Conservation (phyloP, 2,113 vertebrate species). For the Seriola dumerili region DNA sequence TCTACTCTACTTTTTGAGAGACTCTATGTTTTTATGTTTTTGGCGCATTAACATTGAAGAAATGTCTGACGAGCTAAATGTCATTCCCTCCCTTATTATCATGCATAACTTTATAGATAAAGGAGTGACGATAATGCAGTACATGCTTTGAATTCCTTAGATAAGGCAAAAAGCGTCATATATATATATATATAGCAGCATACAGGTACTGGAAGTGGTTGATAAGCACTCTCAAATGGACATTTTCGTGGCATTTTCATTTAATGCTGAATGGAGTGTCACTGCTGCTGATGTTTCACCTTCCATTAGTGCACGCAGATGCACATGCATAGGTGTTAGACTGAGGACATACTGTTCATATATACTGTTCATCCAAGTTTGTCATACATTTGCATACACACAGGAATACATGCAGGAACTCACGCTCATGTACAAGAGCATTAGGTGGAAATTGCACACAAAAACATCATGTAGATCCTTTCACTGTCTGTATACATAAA, state of each 20-base stretch:
- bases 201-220: neutral
- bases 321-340: neutral
- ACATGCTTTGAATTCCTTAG: too few species aligned
- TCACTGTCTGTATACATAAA: neutral
- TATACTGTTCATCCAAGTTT: neutral
- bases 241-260: neutral
- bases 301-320: neutral
- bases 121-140: too few species aligned
- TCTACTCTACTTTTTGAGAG: too few species aligned
- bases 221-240: neutral
- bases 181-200: too few species aligned
- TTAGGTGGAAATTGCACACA: neutral
- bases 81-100: too few species aligned
- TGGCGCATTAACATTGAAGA: too few species aligned
- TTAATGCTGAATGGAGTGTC: neutral
- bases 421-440: neutral
- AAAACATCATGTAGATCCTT: conserved; percentile 6
- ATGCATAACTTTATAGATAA: too few species aligned
- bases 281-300: neutral
- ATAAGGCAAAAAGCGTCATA: too few species aligned
- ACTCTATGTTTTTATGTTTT: too few species aligned
- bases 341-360: neutral
- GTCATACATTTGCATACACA: neutral
- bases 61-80: too few species aligned
- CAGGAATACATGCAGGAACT: too few species aligned